Percentiles rank a stretch among this genome's conserved stretches.
Evolutionary conservation across 2,113 vertebrate species (phyloP).

Genomic region (Peromyscus californicus): DNA sequence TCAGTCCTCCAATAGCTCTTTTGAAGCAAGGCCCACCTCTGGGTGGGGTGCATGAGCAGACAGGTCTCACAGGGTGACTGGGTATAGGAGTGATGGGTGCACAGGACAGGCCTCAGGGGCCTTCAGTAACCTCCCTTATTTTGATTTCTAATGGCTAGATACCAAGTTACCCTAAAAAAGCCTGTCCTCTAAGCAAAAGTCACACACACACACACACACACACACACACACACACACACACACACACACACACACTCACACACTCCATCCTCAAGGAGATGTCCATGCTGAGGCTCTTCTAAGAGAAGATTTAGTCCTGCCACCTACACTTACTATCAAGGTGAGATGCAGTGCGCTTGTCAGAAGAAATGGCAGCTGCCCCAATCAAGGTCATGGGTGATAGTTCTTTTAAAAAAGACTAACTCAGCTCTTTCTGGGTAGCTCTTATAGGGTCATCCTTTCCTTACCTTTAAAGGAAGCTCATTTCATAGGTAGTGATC

Average conservation of each 20-base stretch:
- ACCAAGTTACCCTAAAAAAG: background rate
- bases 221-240: background rate
- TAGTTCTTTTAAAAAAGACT: conserved; percentile 32
- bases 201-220: background rate
- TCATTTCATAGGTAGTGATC: background rate
- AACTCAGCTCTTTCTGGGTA: background rate
- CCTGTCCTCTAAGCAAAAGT: background rate
- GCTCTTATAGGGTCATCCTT: background rate
- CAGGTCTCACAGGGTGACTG: background rate
- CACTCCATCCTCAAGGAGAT: background rate
- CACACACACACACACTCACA: background rate
- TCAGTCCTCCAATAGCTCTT: background rate
- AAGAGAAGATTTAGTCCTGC: background rate
- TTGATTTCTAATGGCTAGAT: background rate
- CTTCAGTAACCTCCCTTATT: background rate
- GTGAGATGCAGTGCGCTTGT: background rate
- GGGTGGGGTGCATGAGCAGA: background rate
- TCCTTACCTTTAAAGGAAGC: background rate
- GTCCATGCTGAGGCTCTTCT: background rate
- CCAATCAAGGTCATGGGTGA: background rate
- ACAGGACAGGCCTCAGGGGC: background rate
- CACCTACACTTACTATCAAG: background rate
- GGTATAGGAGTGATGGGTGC: background rate
- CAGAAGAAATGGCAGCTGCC: background rate
- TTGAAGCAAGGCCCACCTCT: background rate